phyloP scores from a whole-genome alignment of 2,888 invertebrate genomes.

The Agrochola macilenta region DNA sequence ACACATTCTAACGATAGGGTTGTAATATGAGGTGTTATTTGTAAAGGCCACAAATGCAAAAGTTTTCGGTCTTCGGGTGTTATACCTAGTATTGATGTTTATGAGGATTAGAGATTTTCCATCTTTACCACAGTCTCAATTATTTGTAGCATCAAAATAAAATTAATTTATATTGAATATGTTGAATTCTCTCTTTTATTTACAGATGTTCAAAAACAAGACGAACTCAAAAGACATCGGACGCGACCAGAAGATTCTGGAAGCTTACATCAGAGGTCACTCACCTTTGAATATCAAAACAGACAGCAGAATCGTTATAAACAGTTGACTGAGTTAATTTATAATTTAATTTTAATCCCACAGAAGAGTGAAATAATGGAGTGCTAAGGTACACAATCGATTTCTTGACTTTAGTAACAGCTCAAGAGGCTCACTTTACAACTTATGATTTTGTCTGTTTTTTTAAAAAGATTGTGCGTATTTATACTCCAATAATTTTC shows the following conservation, averaged over 20 bases:
- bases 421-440: conserved; percentile 10
- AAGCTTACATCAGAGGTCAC: conserved; percentile 86
- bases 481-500: conserved; percentile 8
- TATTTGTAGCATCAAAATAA: not conserved
- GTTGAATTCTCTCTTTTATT: not conserved
- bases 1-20: no score
- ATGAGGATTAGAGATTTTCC: not conserved
- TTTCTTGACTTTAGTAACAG: not conserved
- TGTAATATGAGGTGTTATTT: no score
- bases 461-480: not conserved
- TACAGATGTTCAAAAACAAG: conserved; percentile 88
- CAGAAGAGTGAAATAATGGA: conserved; percentile 39
- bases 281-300: conserved; percentile 89
- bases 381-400: not conserved
- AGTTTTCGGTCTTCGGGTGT: no score
- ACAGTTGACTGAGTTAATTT: conserved; percentile 64
- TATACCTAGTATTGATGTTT: no score
- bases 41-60: no score
- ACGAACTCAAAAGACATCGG: conserved; percentile 85
- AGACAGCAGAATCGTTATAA: conserved; percentile 89
- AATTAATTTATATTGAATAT: not conserved
- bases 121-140: not conserved
- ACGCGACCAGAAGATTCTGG: conserved; percentile 88
- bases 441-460: not conserved
- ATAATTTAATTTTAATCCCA: conserved; percentile 16